Evolutionary conservation across 2,113 vertebrate species (phyloP), one percentile per base, ranked within the genome.

Genomic region (Accipiter virgatus): DNA sequence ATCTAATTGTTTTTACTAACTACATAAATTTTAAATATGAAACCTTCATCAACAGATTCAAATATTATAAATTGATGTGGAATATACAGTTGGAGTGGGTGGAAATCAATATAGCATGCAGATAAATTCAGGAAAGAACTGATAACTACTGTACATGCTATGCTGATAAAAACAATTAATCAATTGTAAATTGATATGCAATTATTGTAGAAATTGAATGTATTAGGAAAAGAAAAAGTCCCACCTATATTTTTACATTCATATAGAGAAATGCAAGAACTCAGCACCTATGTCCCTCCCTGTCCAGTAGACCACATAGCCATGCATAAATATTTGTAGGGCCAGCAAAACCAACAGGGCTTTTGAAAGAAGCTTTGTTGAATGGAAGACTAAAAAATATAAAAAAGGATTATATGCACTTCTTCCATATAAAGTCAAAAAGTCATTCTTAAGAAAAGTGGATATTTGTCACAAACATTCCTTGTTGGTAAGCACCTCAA

Each of bases 371-470:
- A 29, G 1, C 5, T 32, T 75, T 58, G 25, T 47, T 72, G 31
- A 81, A 40, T 31, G 21, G 27, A 78, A 86, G 13, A 9, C 38
- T 77, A 31, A 47, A 59, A 81, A 84, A n/a, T 13, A 18, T 16
- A 8, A 34, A 40, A 38, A 36, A 59, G 6, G 2, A 7, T 42
- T 71, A 36, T 87, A 52, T 90, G 22, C 29, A 74, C 45, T 55
- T 48, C 70, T 55, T 70, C 38, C 19, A 56, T 58, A 22, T 11
- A 67, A 32, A 94, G 63, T 86, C 56, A 85, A 87, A 83, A 95
- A 65, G 45, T 61, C 59, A 77, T 93, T 90, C 75, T 20, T 66
- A 82, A 92, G 71, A 89, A 71, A 83, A 79, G 82, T 45, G 38
- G 43, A 23, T 85, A 77, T 53, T 11, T 66, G n/a, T 81, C 82